phyloP scores from a whole-genome alignment of 2,888 invertebrate species.

The Achlya flavicornis region DNA sequence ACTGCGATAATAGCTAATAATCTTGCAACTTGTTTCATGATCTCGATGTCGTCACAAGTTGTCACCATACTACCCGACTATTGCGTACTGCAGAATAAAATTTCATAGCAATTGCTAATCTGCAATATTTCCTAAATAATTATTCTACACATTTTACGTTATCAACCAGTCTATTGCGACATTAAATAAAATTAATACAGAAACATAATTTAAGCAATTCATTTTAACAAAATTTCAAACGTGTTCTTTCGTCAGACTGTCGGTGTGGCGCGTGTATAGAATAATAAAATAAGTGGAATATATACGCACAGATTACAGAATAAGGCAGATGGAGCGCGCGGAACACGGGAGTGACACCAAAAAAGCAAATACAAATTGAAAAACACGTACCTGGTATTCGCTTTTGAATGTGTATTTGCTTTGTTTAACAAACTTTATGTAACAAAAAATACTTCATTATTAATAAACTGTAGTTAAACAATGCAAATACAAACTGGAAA shows the following conservation, averaged over 20 bases:
- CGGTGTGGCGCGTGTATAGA: slow-evolving; percentile 20
- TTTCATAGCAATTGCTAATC: slow-evolving; percentile 6
- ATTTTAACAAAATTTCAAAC: slow-evolving; percentile 2
- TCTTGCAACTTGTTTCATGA: slow-evolving; percentile 46
- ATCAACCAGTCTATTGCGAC: background rate
- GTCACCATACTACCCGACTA: slow-evolving; percentile 43
- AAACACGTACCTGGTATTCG: too few relatives aligned
- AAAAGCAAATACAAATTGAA: too few relatives aligned
- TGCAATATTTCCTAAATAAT: slow-evolving; percentile 3
- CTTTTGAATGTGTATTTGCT: too few relatives aligned
- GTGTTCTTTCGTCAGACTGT: background rate
- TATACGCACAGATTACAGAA: too few relatives aligned
- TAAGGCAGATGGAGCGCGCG: too few relatives aligned
- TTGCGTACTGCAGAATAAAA: slow-evolving; percentile 36
- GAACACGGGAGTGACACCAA: too few relatives aligned
- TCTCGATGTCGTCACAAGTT: slow-evolving; percentile 49
- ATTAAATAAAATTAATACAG: background rate
- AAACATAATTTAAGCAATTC: slow-evolving; percentile 1
- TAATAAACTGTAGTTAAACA: too few relatives aligned
- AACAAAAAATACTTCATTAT: too few relatives aligned
- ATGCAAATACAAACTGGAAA: too few relatives aligned
- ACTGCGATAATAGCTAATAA: slow-evolving; percentile 35
- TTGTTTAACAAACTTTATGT: too few relatives aligned
- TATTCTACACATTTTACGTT: background rate
- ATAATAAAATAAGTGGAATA: slow-evolving; percentile 37